Base-by-base conservation (phyloP, 2,113 vertebrate genomes). In the Aplodontia rufa region DNA sequence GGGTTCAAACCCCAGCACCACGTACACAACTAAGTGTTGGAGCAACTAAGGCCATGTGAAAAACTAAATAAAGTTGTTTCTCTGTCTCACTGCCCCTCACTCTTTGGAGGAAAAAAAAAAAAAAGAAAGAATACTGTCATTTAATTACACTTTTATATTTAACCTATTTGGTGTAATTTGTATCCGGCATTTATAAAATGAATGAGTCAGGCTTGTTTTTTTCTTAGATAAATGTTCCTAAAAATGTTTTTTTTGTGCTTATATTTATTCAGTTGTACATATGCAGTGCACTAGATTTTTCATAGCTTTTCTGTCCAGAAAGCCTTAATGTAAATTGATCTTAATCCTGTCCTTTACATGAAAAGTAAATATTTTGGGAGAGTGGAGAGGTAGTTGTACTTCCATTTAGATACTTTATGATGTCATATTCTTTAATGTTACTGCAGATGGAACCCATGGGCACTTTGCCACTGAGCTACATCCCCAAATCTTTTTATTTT, bases 101-200 rank as follows among this genome's bases (percentile, higher is more conserved):
- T n/a, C n/a, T n/a, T n/a, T n/a, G n/a, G n/a, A 55, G 53, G 53
- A 55, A 55, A 53, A 53, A 53, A 53, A 53, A 53, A 11, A 53
- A 53, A 53, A 53, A 16, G 51, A 62, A 64, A 32, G 28, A 30
- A 20, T 71, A 71, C 32, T 78, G 32, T 9, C 76, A 83, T 94
- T 83, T 92, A 96, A 94, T 92, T 94, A 78, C 1, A 87, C 80
- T 78, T 60, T 11, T n/a, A 79, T 55, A 68, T 22, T 92, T 93
- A 53, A 91, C 89, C 42, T 91, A 87, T 51, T 37, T 95, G 79
- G 90, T 96, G 17, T 87, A 71, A 58, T 95, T 42, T 94, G 47
- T 93, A 42, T 86, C 22, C 30, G 71, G 32, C n/a, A 37, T 87
- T 94, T 87, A 87, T 95, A 93, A 93, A 71, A 60, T 68, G 40